A percentile compares a stretch with the other conserved stretches of the same genome.
These are phyloP conservation scores for Pocillopora verrucosa DNA, from an alignment of 64 coral and sea anemone genomes.

Conservation along the genomic window DNA sequence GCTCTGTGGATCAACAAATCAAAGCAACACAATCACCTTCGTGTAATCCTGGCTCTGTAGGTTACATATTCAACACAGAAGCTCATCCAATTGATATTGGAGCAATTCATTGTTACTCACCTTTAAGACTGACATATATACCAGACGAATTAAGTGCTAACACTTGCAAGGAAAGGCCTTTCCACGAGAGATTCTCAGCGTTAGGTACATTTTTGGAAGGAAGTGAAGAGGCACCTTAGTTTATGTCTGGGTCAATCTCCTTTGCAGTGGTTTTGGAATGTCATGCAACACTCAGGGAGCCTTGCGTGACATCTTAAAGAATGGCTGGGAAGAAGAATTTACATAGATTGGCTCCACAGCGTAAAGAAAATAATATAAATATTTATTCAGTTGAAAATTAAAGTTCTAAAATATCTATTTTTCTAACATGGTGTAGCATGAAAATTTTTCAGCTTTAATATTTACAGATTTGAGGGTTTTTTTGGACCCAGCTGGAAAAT, in stretches of 20 bases:
- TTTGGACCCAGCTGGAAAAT: no score
- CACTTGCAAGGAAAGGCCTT: constrained; percentile 75
- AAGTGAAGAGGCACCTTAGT: neutral
- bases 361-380: no score
- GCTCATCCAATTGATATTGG: constrained; percentile 97
- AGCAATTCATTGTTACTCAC: constrained; percentile 82
- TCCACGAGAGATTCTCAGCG: constrained; percentile 72
- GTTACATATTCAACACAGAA: constrained; percentile 96
- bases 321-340: no score
- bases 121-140: constrained; percentile 46
- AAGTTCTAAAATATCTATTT: no score
- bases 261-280: no score
- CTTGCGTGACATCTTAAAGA: no score
- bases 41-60: constrained; percentile 58
- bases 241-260: neutral
- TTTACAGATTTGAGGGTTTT: no score
- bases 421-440: no score
- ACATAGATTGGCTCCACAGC: no score
- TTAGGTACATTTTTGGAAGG: constrained; percentile 88
- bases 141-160: constrained; percentile 67
- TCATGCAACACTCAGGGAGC: no score
- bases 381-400: no score
- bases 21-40: constrained; percentile 2
- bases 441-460: no score
- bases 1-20: constrained; percentile 46